Percentiles rank a stretch among this genome's conserved stretches.
These are phyloP conservation scores for Drosophila anceps DNA, from an alignment of 2,888 invertebrate genomes.

Conservation along the genomic window DNA sequence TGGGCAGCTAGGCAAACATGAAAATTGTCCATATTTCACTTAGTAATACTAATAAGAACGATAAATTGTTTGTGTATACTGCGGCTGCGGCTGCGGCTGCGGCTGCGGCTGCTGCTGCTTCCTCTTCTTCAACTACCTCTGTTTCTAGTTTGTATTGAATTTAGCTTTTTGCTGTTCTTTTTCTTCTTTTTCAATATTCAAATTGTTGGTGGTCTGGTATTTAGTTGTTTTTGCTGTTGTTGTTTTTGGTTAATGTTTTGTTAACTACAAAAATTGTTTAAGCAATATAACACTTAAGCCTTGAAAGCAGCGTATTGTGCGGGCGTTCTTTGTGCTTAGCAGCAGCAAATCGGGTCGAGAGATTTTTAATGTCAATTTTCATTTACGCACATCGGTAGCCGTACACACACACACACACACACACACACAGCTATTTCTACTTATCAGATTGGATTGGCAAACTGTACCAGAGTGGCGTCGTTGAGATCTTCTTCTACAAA, in stretches of 20 bases:
- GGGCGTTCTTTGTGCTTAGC: slow-evolving; percentile 21
- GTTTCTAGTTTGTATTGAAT: slow-evolving; percentile 3
- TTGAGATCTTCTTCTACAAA: background rate
- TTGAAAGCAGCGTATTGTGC: slow-evolving; percentile 28
- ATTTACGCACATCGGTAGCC: slow-evolving; percentile 2
- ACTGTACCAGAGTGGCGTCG: background rate
- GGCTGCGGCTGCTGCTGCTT: background rate
- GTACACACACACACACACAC: no score
- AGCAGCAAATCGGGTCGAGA: slow-evolving; percentile 35
- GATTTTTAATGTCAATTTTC: slow-evolving; percentile 6
- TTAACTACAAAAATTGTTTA: slow-evolving; percentile 55
- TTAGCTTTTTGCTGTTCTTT: background rate
- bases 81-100: background rate
- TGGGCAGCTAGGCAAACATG: slow-evolving; percentile 23
- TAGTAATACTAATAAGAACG: slow-evolving; percentile 70
- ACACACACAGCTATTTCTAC: background rate
- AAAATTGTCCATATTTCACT: slow-evolving; percentile 60
- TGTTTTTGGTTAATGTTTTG: slow-evolving; percentile 34
- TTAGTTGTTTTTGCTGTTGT: background rate
- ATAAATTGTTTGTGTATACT: slow-evolving; percentile 49
- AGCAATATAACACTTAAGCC: slow-evolving; percentile 56
- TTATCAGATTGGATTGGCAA: background rate
- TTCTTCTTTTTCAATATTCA: background rate
- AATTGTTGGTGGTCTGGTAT: slow-evolving; percentile 16
- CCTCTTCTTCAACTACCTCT: background rate